Evolutionary conservation across 2,113 vertebrate species (phyloP), one percentile per base, ranked within the genome.

Genomic region (Pavo muticus): DNA sequence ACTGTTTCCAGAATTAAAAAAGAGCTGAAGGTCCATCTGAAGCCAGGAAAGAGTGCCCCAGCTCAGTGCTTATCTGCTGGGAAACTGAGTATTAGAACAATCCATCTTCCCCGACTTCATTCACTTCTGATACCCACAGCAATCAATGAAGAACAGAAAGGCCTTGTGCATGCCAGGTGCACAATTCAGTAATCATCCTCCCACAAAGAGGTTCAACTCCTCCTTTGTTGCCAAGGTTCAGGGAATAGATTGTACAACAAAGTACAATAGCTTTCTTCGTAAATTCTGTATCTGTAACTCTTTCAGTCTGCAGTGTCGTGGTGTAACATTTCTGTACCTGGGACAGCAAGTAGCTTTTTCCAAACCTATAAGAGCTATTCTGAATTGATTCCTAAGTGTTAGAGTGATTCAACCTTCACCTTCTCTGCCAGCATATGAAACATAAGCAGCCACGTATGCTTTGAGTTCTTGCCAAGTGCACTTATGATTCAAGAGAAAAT

Each of bases 361-460:
- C 87, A 93, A 91, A 95, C 56, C 68, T 76, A 45, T 35, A 71
- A 93, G 71, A 95, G 82, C 79, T 94, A 84, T 91, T 95, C 90
- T 69, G 45, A 90, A 69, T 56, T 75, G 84, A 71, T 97, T 83
- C 75, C 56, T 61, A 77, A 93, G 91, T 75, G 90, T 94, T 94
- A 64, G 85, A 88, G 94, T 95, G 91, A 95, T 93, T 96, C 95
- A 95, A 52, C 93, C 95, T 85, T 95, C 94, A 93, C 93, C 91
- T 94, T 89, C 89, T 95, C 82, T 94, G 90, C 75, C 80, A 93
- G 76, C 2, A 42, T 54, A 44, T 14, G n/a, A 48, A 47, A 37
- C 10, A 0, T 85, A 87, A 88, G 74, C 75, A 93, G 72, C 82
- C 93, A 84, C 56, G 84, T 67, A 83, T 60, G 72, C 68, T 81